Conservation (phyloP, 2,797 vertebrate genomes). For the Microchirus variegatus region DNA sequence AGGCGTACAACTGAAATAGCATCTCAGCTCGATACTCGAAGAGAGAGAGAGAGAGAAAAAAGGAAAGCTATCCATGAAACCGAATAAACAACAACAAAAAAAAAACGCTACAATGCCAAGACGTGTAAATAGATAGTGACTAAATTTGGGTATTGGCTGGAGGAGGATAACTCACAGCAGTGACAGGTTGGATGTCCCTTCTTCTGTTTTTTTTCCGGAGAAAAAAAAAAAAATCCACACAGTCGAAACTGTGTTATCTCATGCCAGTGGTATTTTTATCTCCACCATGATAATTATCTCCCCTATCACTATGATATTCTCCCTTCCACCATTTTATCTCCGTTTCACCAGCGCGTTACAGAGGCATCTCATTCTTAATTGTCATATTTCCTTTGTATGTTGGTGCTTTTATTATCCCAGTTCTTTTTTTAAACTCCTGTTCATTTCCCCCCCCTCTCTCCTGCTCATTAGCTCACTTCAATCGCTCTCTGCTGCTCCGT, state of each 20-base stretch:
- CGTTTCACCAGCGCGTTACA: conserved; percentile 42
- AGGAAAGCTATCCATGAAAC: conserved; percentile 28
- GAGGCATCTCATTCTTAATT: conserved; percentile 54
- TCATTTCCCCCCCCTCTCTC: conserved; percentile 40
- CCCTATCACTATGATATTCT: conserved; percentile 43
- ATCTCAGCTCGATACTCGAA: conserved; percentile 24
- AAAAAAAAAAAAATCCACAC: conserved; percentile 12
- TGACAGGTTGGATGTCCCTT: conserved; percentile 45
- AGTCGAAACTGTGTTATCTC: conserved; percentile 17
- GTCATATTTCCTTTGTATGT: conserved; percentile 61
- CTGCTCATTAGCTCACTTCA: conserved; percentile 77
- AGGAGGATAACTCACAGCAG: conserved; percentile 74
- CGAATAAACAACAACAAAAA: conserved; percentile 22
- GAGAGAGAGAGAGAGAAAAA: conserved; percentile 50
- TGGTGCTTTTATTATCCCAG: conserved; percentile 60
- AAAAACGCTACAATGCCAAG: conserved; percentile 29
- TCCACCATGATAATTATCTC: conserved; percentile 53
- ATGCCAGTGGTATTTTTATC: conserved; percentile 28
- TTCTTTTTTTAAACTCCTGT: conserved; percentile 41
- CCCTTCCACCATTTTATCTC: conserved; percentile 52
- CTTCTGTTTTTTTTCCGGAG: neutral
- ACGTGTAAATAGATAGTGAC: conserved; percentile 65
- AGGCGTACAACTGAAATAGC: conserved; percentile 52
- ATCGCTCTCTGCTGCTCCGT: conserved; percentile 68
- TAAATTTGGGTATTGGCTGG: conserved; percentile 56